Base-by-base conservation (phyloP, 2,888 invertebrate species). In the Epinotia nisella region DNA sequence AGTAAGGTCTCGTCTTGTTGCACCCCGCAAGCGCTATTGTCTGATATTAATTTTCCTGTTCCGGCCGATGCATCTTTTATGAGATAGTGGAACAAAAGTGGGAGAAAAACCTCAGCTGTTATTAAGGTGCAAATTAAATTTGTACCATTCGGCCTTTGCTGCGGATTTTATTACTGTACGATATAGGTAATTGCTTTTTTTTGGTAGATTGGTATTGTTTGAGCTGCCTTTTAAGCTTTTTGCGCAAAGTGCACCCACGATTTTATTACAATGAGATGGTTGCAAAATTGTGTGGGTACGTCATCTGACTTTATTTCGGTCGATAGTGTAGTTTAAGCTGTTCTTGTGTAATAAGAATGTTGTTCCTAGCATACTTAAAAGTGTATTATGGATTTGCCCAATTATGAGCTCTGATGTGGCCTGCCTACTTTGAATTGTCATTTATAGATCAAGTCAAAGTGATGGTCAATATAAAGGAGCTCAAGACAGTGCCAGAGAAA, bases 21-120 rank as follows among this genome's bases (percentile, higher is more conserved):
- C 83, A 82, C 56, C 70, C 72, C 71, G 61, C 66, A 78, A 77
- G 77, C 80, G 78, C 79, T 84, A 90, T 91, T 91, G 90, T 91
- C 87, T 90, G 83, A 85, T 89, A 90, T 91, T 91, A 91, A 92
- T 91, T 92, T 91, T 92, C 91, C 91, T 85, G 88, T 90, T 90
- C 91, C 90, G 85, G 79, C 78, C 79, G 79, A 87, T 87, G 90
- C 90, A 89, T 88, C 90, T 91, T 91, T 91, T 90, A 91, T 90
- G 85, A 87, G 87, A 90, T 89, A 89, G 88, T 86, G 83, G 84
- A 85, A 88, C 84, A 87, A 87, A 89, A 87, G 83, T 87, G 83
- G 81, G 79, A 81, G 84, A 84, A 85, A 81, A 79, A 77, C 75
- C 76, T 70, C 77, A 75, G 71, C 81, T 81, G 80, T 81, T 83